Conservation (phyloP, 2,888 invertebrate genomes). For the Leptopilina myrica region DNA sequence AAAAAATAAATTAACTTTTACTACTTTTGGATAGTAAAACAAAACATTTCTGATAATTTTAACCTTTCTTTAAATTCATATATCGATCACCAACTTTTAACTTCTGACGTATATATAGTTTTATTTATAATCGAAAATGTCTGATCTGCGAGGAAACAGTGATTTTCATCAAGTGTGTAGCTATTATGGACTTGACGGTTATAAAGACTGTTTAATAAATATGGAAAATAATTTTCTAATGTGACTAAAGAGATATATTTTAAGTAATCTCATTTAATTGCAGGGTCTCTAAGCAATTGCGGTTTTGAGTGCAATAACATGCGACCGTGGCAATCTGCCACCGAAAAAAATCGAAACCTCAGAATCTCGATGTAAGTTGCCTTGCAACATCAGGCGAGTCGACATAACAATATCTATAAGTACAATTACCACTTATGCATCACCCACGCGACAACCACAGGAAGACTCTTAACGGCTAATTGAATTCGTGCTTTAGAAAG, state of each 20-base stretch:
- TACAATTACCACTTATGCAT: constrained; percentile 37
- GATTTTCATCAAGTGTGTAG: too few relatives aligned
- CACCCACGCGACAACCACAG: constrained; percentile 68
- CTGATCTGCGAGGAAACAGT: too few relatives aligned
- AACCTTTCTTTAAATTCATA: too few relatives aligned
- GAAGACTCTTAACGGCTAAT: constrained; percentile 65
- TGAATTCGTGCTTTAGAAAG: constrained; percentile 60
- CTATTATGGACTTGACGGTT: too few relatives aligned
- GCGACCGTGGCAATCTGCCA: constrained; percentile 63
- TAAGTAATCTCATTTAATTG: constrained; percentile 59
- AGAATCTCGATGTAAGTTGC: constrained; percentile 46
- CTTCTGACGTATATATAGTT: too few relatives aligned
- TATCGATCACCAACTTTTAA: too few relatives aligned
- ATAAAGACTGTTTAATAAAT: too few relatives aligned
- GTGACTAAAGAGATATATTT: constrained; percentile 12
- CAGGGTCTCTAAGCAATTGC: constrained; percentile 61
- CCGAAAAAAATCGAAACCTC: constrained; percentile 50
- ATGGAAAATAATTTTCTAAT: neutral
- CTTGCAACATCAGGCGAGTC: constrained; percentile 22
- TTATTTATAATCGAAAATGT: too few relatives aligned
- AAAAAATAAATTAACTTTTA: too few relatives aligned
- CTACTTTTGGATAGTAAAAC: too few relatives aligned
- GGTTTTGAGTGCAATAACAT: constrained; percentile 59
- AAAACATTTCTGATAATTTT: too few relatives aligned
- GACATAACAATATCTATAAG: constrained; percentile 28